Evolutionary conservation across 2,888 invertebrate genomes (phyloP).

Genomic region (Pammene fasciana): DNA sequence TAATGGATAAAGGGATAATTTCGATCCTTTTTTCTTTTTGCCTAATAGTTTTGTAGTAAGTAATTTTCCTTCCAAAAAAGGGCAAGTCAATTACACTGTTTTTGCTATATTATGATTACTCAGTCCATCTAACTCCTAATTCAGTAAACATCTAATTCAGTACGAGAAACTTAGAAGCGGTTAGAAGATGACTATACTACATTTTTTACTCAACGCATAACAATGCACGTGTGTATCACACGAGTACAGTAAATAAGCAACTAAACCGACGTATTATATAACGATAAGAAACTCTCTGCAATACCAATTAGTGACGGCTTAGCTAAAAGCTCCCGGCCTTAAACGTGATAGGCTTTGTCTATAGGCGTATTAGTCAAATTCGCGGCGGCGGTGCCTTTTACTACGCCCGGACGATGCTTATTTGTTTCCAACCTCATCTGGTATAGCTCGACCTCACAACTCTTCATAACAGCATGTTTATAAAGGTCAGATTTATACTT

Average conservation of each 20-base stretch:
- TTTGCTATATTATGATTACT: no score
- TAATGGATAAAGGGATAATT: conserved; percentile 3
- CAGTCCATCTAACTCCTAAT: no score
- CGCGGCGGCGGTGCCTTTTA: conserved; percentile 52
- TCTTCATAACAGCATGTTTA: background rate
- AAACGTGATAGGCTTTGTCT: conserved; percentile 57
- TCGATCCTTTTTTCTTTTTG: background rate
- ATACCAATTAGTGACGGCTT: conserved; percentile 36
- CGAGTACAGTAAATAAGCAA: conserved; percentile 5
- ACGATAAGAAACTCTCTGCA: conserved; percentile 13
- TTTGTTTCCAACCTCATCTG: background rate
- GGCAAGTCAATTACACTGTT: no score
- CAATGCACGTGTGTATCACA: background rate
- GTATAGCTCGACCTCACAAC: conserved; percentile 4
- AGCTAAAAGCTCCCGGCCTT: conserved; percentile 33
- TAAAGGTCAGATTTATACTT: background rate
- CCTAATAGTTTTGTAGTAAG: background rate
- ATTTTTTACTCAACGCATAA: background rate
- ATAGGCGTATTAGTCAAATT: conserved; percentile 60
- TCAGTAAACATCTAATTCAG: no score
- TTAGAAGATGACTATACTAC: background rate
- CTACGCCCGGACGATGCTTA: conserved; percentile 47
- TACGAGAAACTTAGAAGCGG: background rate
- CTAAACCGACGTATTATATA: conserved; percentile 24
- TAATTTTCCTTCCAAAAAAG: no score